Evolutionary conservation across 2,888 invertebrate species (phyloP).

Genomic region (Stenichneumon culpator): DNA sequence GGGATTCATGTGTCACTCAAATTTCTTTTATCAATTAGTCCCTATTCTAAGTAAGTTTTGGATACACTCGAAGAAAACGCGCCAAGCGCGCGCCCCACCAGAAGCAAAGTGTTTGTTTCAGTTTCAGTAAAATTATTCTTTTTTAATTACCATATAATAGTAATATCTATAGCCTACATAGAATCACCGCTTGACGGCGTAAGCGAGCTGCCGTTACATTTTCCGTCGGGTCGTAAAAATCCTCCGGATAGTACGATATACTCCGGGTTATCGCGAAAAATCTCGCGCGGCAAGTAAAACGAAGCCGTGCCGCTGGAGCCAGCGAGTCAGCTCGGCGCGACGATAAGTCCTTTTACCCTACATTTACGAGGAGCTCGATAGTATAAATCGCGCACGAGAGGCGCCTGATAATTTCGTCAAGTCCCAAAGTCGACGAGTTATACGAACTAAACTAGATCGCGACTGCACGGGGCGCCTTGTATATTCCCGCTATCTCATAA

Average conservation of each 20-base stretch:
- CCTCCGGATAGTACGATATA: slow-evolving; percentile 15
- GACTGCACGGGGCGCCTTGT: not conserved
- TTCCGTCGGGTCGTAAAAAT: slow-evolving; percentile 55
- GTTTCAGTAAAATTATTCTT: no score
- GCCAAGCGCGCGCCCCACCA: no score
- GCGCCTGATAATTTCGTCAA: slow-evolving; percentile 66
- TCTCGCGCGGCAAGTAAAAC: slow-evolving; percentile 42
- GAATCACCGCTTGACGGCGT: slow-evolving; percentile 2
- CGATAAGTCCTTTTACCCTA: slow-evolving; percentile 55
- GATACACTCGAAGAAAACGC: no score
- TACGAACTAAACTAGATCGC: slow-evolving; percentile 59
- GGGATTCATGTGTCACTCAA: no score
- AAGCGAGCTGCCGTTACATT: slow-evolving; percentile 50
- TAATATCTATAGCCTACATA: not conserved
- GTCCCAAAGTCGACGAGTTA: slow-evolving; percentile 52
- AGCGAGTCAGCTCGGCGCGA: slow-evolving; percentile 44
- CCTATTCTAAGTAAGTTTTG: no score
- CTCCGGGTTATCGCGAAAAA: not conserved
- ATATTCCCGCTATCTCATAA: slow-evolving; percentile 35
- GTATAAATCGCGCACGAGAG: slow-evolving; percentile 57
- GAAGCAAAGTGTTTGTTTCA: no score
- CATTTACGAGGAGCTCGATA: slow-evolving; percentile 50
- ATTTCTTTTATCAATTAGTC: no score
- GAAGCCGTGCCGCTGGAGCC: slow-evolving; percentile 42
- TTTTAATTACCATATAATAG: not conserved